Conservation (phyloP, 2,797 vertebrate genomes). For the Spinus olivaceus region DNA sequence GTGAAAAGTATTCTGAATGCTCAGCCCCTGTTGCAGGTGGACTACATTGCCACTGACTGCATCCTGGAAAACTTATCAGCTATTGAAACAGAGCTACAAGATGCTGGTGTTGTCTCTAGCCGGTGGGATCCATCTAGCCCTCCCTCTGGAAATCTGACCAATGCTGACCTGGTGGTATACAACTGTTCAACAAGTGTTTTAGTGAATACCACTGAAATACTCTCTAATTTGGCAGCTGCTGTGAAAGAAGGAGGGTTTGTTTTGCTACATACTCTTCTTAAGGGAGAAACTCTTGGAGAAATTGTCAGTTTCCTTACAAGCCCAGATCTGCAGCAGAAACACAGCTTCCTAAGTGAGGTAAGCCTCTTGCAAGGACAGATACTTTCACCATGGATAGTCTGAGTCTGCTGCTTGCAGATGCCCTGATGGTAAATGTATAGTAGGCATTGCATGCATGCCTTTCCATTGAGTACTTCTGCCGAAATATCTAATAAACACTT, state of each 20-base stretch:
- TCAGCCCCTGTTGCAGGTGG: constrained; percentile 85
- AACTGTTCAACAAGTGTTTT: constrained; percentile 78
- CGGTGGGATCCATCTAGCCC: constrained; percentile 85
- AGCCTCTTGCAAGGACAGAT: neutral
- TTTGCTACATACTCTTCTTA: constrained; percentile 87
- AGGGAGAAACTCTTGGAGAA: constrained; percentile 85
- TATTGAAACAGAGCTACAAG: constrained; percentile 73
- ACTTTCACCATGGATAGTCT: neutral
- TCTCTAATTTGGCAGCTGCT: constrained; percentile 82
- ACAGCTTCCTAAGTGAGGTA: constrained; percentile 85
- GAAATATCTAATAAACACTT: neutral
- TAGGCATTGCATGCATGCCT: neutral
- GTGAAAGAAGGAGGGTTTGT: constrained; percentile 87
- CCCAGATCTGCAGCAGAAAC: constrained; percentile 58
- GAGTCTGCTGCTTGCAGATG: neutral
- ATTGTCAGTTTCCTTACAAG: constrained; percentile 82
- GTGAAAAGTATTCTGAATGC: constrained; percentile 81
- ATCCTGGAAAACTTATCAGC: constrained; percentile 70
- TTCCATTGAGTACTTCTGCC: neutral
- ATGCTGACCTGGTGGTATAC: constrained; percentile 85
- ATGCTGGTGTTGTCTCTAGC: constrained; percentile 63
- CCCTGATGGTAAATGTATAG: neutral
- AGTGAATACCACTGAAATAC: constrained; percentile 47
- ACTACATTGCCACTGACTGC: constrained; percentile 84
- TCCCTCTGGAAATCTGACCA: constrained; percentile 69